phyloP scores from a whole-genome alignment of 2,888 invertebrate species.

The Halictus ligatus region DNA sequence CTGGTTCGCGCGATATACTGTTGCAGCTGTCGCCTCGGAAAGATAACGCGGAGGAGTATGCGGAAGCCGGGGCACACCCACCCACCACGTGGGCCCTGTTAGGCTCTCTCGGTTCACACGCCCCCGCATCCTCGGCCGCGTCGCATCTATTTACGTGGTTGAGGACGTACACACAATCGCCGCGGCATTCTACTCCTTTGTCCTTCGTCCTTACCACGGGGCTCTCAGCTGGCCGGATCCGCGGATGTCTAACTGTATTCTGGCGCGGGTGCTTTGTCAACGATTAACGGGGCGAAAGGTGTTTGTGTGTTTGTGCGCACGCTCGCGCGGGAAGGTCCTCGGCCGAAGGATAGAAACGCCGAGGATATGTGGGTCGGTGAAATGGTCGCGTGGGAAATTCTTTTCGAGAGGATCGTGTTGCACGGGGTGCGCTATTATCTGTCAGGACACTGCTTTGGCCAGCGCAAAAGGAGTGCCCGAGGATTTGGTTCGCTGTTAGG shows the following conservation, averaged over 20 bases:
- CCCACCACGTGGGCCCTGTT: slow-evolving; percentile 64
- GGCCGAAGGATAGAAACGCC: background rate
- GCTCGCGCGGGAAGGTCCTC: slow-evolving; percentile 12
- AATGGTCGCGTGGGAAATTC: slow-evolving; percentile 10
- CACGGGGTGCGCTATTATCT: background rate
- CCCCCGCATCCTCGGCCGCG: slow-evolving; percentile 67
- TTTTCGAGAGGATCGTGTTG: slow-evolving; percentile 8
- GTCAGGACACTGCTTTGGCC: background rate
- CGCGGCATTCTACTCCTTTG: slow-evolving; percentile 12
- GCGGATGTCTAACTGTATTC: slow-evolving; percentile 67
- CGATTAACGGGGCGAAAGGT: slow-evolving; percentile 56
- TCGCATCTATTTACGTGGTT: slow-evolving; percentile 72
- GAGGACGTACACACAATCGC: slow-evolving; percentile 16
- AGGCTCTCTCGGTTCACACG: slow-evolving; percentile 74
- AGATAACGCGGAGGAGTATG: slow-evolving; percentile 75
- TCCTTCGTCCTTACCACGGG: slow-evolving; percentile 52
- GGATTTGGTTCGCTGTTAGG: no score
- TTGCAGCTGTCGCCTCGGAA: slow-evolving; percentile 47
- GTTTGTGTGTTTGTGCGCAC: background rate
- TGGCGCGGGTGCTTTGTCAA: slow-evolving; percentile 52
- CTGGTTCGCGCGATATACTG: slow-evolving; percentile 32
- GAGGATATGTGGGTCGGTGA: slow-evolving; percentile 18
- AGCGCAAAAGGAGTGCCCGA: background rate
- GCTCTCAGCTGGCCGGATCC: slow-evolving; percentile 64
- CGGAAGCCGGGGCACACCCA: slow-evolving; percentile 80